Evolutionary conservation across 2,797 vertebrate species (phyloP).

Genomic region (Rhinoraja longicauda): DNA sequence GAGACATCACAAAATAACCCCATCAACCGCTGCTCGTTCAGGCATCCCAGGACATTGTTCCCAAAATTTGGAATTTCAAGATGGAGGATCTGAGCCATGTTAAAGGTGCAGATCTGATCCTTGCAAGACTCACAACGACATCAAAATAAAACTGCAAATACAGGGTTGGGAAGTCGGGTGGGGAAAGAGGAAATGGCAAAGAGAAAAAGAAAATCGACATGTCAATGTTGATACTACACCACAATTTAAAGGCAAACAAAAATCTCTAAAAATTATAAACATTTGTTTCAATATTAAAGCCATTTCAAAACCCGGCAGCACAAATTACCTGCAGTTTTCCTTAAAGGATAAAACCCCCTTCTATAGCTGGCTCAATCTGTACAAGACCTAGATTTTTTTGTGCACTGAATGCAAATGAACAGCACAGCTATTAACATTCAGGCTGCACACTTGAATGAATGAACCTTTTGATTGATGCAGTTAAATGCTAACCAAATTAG

Average conservation of each 20-base stretch:
- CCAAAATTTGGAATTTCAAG: slow-evolving; percentile 98
- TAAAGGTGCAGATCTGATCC: slow-evolving; percentile 43
- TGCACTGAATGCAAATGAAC: slow-evolving; percentile 65
- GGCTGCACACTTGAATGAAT: slow-evolving; percentile 67
- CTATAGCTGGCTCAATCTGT: slow-evolving; percentile 56
- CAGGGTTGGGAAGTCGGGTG: not conserved
- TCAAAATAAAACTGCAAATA: slow-evolving; percentile 59
- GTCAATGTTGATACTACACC: not conserved
- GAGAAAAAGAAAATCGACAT: slow-evolving; percentile 4
- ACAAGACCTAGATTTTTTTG: slow-evolving; percentile 58
- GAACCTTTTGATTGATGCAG: slow-evolving; percentile 67
- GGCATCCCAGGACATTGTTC: slow-evolving; percentile 89
- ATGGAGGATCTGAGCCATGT: slow-evolving; percentile 97
- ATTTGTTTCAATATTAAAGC: not conserved
- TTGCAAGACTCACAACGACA: slow-evolving; percentile 36
- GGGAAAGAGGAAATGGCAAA: slow-evolving; percentile 11
- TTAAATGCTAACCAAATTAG: slow-evolving; percentile 64
- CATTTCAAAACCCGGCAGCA: not conserved
- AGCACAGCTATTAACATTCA: slow-evolving; percentile 65
- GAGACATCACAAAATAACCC: slow-evolving; percentile 98
- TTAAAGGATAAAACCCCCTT: slow-evolving; percentile 45
- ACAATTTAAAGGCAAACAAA: not conserved
- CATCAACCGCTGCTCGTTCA: slow-evolving; percentile 92
- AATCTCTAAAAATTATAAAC: not conserved
- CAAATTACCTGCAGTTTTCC: slow-evolving; percentile 22